These are phyloP conservation scores for Eidolon dupreanum DNA, from an alignment of 2,797 vertebrate genomes.

Conservation along the genomic window DNA sequence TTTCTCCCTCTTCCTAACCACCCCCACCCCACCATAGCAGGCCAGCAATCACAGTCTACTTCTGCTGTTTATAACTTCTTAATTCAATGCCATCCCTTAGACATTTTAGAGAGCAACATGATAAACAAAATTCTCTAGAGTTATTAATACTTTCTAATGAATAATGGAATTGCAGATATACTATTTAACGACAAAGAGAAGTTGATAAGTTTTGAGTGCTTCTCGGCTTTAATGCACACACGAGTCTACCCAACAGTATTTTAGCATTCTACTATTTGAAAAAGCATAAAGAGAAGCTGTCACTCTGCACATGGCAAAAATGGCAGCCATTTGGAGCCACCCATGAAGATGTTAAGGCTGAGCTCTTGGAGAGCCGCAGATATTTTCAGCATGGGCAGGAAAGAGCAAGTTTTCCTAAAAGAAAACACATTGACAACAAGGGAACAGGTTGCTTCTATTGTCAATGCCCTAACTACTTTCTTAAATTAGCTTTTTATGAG, in stretches of 20 bases:
- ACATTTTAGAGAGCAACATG: background rate
- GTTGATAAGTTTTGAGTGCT: background rate
- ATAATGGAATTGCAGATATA: background rate
- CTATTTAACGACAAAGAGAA: constrained; percentile 46
- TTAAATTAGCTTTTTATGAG: constrained; percentile 76
- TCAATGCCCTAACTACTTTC: constrained; percentile 67
- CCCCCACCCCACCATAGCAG: background rate
- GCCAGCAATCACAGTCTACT: constrained; percentile 14
- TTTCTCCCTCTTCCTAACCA: background rate
- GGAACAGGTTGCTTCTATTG: constrained; percentile 72
- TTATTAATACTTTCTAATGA: constrained; percentile 39
- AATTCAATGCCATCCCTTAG: constrained; percentile 27
- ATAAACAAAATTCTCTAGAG: constrained; percentile 42
- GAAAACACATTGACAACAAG: constrained; percentile 80
- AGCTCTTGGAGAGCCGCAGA: constrained; percentile 63
- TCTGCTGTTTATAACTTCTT: constrained; percentile 56
- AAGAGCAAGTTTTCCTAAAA: constrained; percentile 77
- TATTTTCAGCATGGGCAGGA: constrained; percentile 74
- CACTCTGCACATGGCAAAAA: constrained; percentile 55
- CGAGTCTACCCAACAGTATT: background rate
- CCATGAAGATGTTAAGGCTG: constrained; percentile 77
- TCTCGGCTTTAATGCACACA: background rate
- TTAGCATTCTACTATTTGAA: constrained; percentile 19
- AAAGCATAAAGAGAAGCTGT: constrained; percentile 28
- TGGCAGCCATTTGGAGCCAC: constrained; percentile 75